Base-by-base conservation (phyloP, 2,888 invertebrate genomes). In the Troglohyphantes excavatus region DNA sequence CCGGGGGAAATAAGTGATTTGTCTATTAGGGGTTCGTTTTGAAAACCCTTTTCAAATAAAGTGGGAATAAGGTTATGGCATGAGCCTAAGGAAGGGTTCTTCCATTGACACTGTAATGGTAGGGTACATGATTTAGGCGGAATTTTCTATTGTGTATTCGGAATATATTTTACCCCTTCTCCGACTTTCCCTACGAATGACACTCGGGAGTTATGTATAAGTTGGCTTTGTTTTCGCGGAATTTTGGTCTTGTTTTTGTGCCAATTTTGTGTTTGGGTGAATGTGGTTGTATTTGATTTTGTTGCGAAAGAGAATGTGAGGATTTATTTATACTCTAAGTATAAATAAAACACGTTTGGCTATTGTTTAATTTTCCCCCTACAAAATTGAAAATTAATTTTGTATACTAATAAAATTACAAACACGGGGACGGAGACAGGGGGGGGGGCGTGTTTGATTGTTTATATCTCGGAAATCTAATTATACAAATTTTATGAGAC, bases 101-200 rank as follows among this genome's bases (percentile, higher is more conserved):
- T 53, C 26, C 53, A 68, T 27, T 19, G 53, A 29, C 29, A 27
- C 53, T 33, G 59, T 82, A 53, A 82, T 70, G 53, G 59, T 19
- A 3, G 33, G 70, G 19, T 59, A 82, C 70, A 82, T 82, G 82
- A 23, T 82, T 82, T 61, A 82, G 82, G 82, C 23, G 82, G 82
- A 82, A 70, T 82, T 70, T 82, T 70, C 53, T 29, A 70, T 29
- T 7, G 70, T 21, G 27, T 11, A 63, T 63, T 43, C 59, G 26
- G 43, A 65, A 63, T 78, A 65, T 17, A 61, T 75, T 21, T 75
- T 75, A 3, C 61, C 53, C 26, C 27, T 26, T 73, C 27, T 46
- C 39, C 13, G 59, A 19, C 59, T 75, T 61, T 61, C 21, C 19
- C 29, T 59, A 29, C 33, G 33, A 29, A 46, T 61, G 33, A 0